Conservation (phyloP, 2,113 vertebrate species). For the Centropus bengalensis region DNA sequence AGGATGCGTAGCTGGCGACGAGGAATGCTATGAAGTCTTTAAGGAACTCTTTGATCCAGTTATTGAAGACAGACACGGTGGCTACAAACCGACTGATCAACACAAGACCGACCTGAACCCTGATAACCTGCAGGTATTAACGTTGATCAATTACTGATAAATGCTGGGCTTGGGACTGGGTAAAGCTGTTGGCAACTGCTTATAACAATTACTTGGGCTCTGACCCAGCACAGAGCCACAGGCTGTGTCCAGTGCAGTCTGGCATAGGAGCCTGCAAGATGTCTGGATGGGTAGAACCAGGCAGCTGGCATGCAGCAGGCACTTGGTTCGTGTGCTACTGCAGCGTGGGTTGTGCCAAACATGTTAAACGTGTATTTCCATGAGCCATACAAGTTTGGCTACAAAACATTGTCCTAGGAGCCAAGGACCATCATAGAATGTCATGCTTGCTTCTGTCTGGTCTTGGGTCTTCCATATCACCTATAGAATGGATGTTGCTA, state of each 20-base stretch:
- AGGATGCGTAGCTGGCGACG: slow-evolving; percentile 93
- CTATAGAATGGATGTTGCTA: not conserved
- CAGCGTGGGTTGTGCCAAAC: fast-evolving
- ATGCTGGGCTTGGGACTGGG: not conserved
- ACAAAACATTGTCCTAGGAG: not conserved
- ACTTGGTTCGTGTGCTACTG: not conserved
- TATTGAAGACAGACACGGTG: slow-evolving; percentile 92
- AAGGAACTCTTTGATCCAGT: slow-evolving; percentile 94
- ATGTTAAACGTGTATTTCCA: not conserved
- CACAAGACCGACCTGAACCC: slow-evolving; percentile 95
- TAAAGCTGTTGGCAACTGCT: not conserved
- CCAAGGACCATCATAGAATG: not conserved
- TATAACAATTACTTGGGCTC: not conserved
- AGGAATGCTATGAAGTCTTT: slow-evolving; percentile 92
- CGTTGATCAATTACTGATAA: not conserved
- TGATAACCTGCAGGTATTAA: slow-evolving; percentile 86
- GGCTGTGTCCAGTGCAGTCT: not conserved
- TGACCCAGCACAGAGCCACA: not conserved
- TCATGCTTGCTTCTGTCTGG: not conserved
- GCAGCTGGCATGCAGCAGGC: not conserved
- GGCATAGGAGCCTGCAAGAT: not conserved
- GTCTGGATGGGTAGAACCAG: not conserved
- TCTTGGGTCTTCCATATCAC: not conserved
- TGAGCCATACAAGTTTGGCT: not conserved
- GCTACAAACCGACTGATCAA: slow-evolving; percentile 93